A percentile compares a stretch with the other conserved stretches of the same genome.
Conservation (phyloP, 2,888 invertebrate genomes). For the Cataglyphis altisquamis region DNA sequence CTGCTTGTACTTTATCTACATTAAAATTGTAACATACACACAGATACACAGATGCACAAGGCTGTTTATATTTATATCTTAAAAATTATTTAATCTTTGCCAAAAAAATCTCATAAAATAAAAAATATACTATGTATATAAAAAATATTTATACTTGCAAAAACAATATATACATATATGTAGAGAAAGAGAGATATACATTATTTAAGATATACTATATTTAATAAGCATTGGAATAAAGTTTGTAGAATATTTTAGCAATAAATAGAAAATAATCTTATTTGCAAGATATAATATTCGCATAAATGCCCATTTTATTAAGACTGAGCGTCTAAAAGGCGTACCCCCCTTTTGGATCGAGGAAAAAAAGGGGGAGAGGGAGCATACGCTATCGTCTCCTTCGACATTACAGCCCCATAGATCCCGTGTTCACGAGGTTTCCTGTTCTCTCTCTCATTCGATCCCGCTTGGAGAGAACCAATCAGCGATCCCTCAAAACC, state of each 20-base stretch:
- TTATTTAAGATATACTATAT: not conserved
- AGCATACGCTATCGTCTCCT: constrained; percentile 73
- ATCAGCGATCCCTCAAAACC: constrained; percentile 83
- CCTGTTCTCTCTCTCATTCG: constrained; percentile 70
- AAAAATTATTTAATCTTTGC: not conserved
- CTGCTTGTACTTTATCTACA: not conserved
- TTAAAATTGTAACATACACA: not conserved
- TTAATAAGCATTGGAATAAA: not conserved
- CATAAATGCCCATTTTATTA: constrained; percentile 85
- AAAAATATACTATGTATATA: not conserved
- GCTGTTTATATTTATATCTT: not conserved
- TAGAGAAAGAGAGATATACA: not conserved
- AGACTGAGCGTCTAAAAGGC: constrained; percentile 62
- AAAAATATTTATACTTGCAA: not conserved
- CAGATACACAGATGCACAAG: not conserved
- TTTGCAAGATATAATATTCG: constrained; percentile 73
- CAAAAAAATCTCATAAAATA: not conserved
- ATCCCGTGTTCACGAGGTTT: constrained; percentile 60
- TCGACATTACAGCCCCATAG: constrained; percentile 64
- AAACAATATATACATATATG: not conserved
- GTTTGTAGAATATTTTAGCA: not conserved
- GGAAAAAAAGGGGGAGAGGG: constrained; percentile 57
- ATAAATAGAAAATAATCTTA: constrained; percentile 70
- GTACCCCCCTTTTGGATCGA: constrained; percentile 57
- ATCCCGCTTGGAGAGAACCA: constrained; percentile 81